These are phyloP conservation scores for Entomobrya multifasciata DNA, from an alignment of 2,888 invertebrate species.

Conservation along the genomic window DNA sequence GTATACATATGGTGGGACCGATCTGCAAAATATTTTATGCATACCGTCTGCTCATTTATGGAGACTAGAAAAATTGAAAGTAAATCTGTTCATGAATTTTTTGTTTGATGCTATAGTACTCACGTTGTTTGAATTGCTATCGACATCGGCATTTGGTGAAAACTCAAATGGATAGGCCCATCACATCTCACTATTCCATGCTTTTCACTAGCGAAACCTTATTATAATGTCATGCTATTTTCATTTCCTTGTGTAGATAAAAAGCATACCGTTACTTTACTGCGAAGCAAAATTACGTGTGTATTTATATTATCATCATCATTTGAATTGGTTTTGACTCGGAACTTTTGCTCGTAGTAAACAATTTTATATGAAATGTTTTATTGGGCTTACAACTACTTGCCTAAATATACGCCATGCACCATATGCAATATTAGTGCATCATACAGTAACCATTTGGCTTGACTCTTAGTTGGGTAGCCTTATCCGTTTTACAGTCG, in stretches of 20 bases:
- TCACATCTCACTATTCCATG: not conserved
- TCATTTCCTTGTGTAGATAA: too few relatives aligned
- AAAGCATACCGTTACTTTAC: slow-evolving; percentile 31
- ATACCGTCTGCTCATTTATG: not conserved
- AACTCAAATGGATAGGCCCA: not conserved
- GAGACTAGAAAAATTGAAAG: slow-evolving; percentile 21
- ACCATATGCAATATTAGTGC: slow-evolving; percentile 36
- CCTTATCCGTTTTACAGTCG: slow-evolving; percentile 34
- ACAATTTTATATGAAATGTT: not conserved
- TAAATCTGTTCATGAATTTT: slow-evolving; percentile 50
- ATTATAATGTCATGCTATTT: too few relatives aligned
- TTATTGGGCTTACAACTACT: not conserved
- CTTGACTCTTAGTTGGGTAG: slow-evolving; percentile 43
- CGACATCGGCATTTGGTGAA: too few relatives aligned
- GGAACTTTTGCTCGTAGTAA: slow-evolving; percentile 11
- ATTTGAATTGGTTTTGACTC: slow-evolving; percentile 32
- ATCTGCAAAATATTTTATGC: slow-evolving; percentile 64
- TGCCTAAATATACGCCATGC: not conserved
- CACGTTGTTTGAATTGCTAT: too few relatives aligned
- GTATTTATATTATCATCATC: slow-evolving; percentile 44
- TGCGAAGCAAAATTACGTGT: slow-evolving; percentile 56
- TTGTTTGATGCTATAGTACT: not conserved
- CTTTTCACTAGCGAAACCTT: not conserved
- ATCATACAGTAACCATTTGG: slow-evolving; percentile 54
- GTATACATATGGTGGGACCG: not conserved